Evolutionary conservation across 2,888 invertebrate species (phyloP), one percentile per base, ranked within the genome.

Genomic region (Polylopha cassiicola): DNA sequence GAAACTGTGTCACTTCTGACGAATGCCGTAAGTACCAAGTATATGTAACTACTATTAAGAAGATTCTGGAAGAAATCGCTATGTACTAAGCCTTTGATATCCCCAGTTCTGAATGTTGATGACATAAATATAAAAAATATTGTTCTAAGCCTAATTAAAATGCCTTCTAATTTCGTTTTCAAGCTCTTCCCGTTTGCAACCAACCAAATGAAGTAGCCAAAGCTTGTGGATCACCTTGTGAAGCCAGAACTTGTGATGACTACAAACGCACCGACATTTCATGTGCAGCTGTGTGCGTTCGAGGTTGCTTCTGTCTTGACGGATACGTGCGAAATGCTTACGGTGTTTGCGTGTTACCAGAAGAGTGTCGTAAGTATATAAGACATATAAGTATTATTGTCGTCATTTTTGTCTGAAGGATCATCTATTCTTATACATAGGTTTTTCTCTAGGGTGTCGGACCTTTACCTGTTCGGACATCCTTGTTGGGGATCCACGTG

Each of bases 21-120:
- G 4, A 45, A 11, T 47, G 48, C 28, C 39, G 39, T 39, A 39
- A 39, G 39, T 24, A n/a, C n/a, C n/a, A n/a, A n/a, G n/a, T n/a
- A n/a, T n/a, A n/a, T n/a, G n/a, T n/a, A n/a, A n/a, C n/a, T n/a
- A n/a, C n/a, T n/a, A n/a, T n/a, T n/a, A n/a, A n/a, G n/a, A n/a
- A n/a, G n/a, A n/a, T n/a, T n/a, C n/a, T n/a, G n/a, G n/a, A n/a
- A n/a, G n/a, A n/a, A n/a, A n/a, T n/a, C n/a, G n/a, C n/a, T n/a
- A n/a, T n/a, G n/a, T n/a, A n/a, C n/a, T n/a, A n/a, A n/a, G n/a
- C n/a, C n/a, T n/a, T n/a, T n/a, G n/a, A n/a, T n/a, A n/a, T n/a
- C n/a, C n/a, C n/a, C n/a, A n/a, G n/a, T n/a, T n/a, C n/a, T n/a
- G n/a, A n/a, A n/a, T n/a, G n/a, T n/a, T n/a, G n/a, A n/a, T n/a